Percentiles rank a stretch among this genome's conserved stretches.
Conservation (phyloP, 2,113 vertebrate species). For the Cephalopholis sonnerati region DNA sequence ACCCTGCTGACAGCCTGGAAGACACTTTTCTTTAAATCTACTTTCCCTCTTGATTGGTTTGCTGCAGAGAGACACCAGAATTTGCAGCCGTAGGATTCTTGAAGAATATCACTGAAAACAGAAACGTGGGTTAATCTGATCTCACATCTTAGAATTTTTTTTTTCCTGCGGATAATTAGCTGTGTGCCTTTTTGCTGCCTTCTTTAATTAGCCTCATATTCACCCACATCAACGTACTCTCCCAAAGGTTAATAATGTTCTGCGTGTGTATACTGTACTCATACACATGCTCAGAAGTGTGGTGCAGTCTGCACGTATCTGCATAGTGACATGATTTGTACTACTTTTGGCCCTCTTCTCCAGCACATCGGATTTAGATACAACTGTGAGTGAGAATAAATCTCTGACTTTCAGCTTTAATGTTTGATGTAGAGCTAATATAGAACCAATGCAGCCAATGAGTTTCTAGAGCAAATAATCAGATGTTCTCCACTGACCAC, state of each 20-base stretch:
- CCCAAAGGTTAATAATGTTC: slow-evolving; percentile 67
- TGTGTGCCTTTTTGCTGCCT: slow-evolving; percentile 51
- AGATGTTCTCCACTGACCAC: background rate
- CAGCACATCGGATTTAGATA: background rate
- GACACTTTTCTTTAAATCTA: slow-evolving; percentile 9
- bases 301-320: background rate
- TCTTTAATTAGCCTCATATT: slow-evolving; percentile 68
- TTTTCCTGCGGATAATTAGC: slow-evolving; percentile 61
- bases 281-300: slow-evolving; percentile 9
- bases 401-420: background rate
- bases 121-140: slow-evolving; percentile 64
- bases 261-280: slow-evolving; percentile 9
- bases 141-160: slow-evolving; percentile 36
- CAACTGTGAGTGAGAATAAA: background rate
- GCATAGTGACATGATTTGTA: slow-evolving; percentile 3
- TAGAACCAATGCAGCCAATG: background rate
- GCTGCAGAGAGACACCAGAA: slow-evolving; percentile 18
- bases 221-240: slow-evolving; percentile 50
- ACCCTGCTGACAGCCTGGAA: background rate
- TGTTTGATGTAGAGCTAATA: slow-evolving; percentile 8
- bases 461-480: background rate
- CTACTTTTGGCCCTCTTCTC: background rate
- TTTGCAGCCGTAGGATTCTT: slow-evolving; percentile 32
- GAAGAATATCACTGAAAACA: slow-evolving; percentile 27
- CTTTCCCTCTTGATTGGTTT: slow-evolving; percentile 15